Evolutionary conservation across 2,888 invertebrate genomes (phyloP).

Genomic region (Stenurella melanura): DNA sequence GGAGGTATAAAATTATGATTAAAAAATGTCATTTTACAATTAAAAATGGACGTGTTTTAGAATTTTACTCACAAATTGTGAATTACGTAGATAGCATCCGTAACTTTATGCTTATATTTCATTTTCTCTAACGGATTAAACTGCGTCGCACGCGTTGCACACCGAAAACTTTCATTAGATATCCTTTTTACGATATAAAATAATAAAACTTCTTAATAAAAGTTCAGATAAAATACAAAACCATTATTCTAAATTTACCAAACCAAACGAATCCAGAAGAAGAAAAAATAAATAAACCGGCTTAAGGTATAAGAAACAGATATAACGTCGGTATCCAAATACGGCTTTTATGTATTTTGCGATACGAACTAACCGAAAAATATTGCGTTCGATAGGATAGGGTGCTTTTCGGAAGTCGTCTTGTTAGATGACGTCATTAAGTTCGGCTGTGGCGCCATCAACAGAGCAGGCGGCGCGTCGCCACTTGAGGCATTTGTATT

Average conservation of each 20-base stretch:
- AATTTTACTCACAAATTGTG: too few species aligned
- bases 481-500: slow-evolving; percentile 69
- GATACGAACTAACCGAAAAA: slow-evolving; percentile 54
- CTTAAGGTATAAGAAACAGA: slow-evolving; percentile 48
- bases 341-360: slow-evolving; percentile 49
- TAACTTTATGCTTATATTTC: too few species aligned
- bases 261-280: not conserved
- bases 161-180: not conserved
- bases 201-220: not conserved
- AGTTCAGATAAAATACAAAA: not conserved
- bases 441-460: slow-evolving; percentile 66
- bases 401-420: slow-evolving; percentile 68
- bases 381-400: slow-evolving; percentile 56
- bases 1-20: too few species aligned
- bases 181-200: not conserved
- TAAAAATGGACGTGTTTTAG: too few species aligned
- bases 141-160: too few species aligned
- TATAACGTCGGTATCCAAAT: slow-evolving; percentile 49
- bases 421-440: slow-evolving; percentile 70
- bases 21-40: too few species aligned
- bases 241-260: slow-evolving; percentile 3
- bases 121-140: too few species aligned
- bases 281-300: slow-evolving; percentile 37
- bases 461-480: slow-evolving; percentile 65
- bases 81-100: too few species aligned